phyloP scores from a whole-genome alignment of 2,888 invertebrate species.

The Nomada hirtipes region DNA sequence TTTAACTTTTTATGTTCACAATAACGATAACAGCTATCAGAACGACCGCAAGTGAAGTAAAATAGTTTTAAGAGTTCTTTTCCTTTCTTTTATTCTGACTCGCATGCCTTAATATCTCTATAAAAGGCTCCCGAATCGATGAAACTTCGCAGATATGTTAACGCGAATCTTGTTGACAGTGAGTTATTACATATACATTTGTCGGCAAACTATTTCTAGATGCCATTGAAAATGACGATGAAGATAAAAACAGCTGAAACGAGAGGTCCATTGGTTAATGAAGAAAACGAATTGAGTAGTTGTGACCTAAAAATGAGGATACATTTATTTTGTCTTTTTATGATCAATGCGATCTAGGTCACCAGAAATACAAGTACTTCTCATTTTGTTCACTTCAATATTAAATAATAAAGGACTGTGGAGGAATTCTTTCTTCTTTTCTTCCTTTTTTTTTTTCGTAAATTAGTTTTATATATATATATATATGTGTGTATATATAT shows the following conservation, averaged over 20 bases:
- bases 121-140: slow-evolving; percentile 46
- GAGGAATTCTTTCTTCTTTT: slow-evolving; percentile 80
- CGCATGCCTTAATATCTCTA: slow-evolving; percentile 45
- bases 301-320: slow-evolving; percentile 91
- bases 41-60: slow-evolving; percentile 53
- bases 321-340: slow-evolving; percentile 91
- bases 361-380: slow-evolving; percentile 84
- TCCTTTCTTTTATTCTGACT: slow-evolving; percentile 26
- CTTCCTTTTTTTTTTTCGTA: slow-evolving; percentile 73
- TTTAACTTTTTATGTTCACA: slow-evolving; percentile 40
- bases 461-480: slow-evolving; percentile 78
- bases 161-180: slow-evolving; percentile 55
- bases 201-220: slow-evolving; percentile 62
- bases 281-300: slow-evolving; percentile 82
- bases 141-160: slow-evolving; percentile 63
- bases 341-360: slow-evolving; percentile 85
- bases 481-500: slow-evolving; percentile 76
- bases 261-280: slow-evolving; percentile 72
- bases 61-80: slow-evolving; percentile 40
- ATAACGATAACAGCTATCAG: slow-evolving; percentile 50
- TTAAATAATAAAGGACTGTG: slow-evolving; percentile 83
- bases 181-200: slow-evolving; percentile 59
- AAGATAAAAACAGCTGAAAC: slow-evolving; percentile 62
- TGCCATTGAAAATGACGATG: slow-evolving; percentile 61
- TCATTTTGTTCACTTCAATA: slow-evolving; percentile 76